Evolutionary conservation across 2,888 invertebrate species (phyloP), one percentile per base, ranked within the genome.

Genomic region (Liopterus haemorrhoidalis): DNA sequence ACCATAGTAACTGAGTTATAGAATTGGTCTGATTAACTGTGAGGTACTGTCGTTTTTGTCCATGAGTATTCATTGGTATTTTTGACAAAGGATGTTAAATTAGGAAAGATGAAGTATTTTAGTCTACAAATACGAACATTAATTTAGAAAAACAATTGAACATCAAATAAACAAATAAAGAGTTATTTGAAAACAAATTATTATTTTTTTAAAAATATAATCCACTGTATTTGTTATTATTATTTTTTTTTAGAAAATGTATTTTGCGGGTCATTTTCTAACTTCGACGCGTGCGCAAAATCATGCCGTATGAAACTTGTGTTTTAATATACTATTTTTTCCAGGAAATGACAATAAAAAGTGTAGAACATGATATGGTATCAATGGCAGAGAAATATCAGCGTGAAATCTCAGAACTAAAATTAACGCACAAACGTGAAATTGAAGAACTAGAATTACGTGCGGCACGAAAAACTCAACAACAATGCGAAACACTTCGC

Each of bases 261-360:
- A 11, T 31, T 24, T 37, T 27, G 6, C 4, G 3, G 11, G 6
- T n/a, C 5, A 14, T 28, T 15, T 8, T 28, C 15, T 28, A 14
- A 28, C 5, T 5, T 25, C n/a, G n/a, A 25, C 12, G 3, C 12
- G 12, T 11, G 12, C 12, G 5, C 3, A 25, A 25, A 25, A 25
- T 25, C 12, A 5, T 25, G 12, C 12, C 3, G 12, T 12, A 3
- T 3, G 3, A 25, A 12, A n/a, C 20, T 19, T 2, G 11, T 32
- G 2, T 37, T 2, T 31, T 18, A 11, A 5, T 11, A 33, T 22
- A 35, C 25, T 21, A 49, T 31, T 21, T 33, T 42, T 43, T 51
- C 5, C 46, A 79, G 85, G 88, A 89, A 62, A 70, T 88, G 59
- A 89, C 90, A 3, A 85, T 90, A 0, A 89, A 87, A 70, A 88